Conservation (phyloP, 2,888 invertebrate species). For the Eupsilia transversa region DNA sequence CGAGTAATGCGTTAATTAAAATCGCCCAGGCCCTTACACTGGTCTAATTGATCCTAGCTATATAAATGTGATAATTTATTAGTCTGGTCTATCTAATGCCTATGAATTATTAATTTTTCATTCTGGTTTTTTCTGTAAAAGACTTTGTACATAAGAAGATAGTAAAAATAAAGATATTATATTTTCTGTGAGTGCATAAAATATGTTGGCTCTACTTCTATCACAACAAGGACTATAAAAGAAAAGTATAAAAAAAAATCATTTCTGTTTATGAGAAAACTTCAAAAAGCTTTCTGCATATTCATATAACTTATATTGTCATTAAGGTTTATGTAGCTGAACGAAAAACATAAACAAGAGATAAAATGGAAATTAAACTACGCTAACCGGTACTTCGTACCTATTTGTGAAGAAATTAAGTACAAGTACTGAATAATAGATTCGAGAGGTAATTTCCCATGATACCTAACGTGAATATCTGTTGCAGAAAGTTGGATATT, state of each 20-base stretch:
- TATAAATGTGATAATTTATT: conserved; percentile 47
- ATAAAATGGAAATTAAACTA: neutral
- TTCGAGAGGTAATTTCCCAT: neutral
- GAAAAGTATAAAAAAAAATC: neutral
- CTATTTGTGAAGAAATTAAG: too few species aligned
- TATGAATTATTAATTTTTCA: conserved; percentile 50
- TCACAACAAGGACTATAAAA: too few species aligned
- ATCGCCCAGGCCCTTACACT: conserved; percentile 30
- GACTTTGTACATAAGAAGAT: neutral
- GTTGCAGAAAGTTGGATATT: neutral
- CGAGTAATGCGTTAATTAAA: conserved; percentile 59
- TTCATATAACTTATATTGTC: neutral
- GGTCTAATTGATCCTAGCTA: conserved; percentile 50
- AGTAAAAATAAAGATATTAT: neutral
- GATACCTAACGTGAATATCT: neutral
- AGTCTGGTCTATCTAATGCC: conserved; percentile 25
- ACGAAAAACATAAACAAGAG: neutral
- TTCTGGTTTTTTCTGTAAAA: conserved; percentile 15
- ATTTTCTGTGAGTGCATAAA: neutral
- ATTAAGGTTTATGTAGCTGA: conserved; percentile 1
- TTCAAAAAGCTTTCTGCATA: neutral
- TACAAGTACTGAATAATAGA: too few species aligned
- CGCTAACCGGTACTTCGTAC: too few species aligned
- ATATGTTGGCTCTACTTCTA: neutral
- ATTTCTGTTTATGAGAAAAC: neutral